Evolutionary conservation across 2,888 invertebrate genomes (phyloP).

Genomic region (Nemoura dubitans): DNA sequence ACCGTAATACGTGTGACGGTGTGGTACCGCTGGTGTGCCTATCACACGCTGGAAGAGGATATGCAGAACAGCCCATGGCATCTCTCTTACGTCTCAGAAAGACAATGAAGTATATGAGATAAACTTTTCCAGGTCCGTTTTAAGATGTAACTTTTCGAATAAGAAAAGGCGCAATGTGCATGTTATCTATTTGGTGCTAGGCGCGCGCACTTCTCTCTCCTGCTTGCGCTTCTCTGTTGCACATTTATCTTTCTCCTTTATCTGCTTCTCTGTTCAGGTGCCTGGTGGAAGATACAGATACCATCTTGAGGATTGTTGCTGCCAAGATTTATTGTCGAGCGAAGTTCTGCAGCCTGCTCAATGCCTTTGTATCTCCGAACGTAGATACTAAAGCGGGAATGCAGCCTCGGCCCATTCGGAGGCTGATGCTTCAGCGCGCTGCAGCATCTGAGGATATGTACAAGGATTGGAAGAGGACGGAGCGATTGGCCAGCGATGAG

Average conservation of each 20-base stretch:
- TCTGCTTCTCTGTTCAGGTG: slow-evolving; percentile 51
- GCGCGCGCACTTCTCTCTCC: slow-evolving; percentile 36
- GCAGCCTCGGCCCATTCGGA: slow-evolving; percentile 4
- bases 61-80: not conserved
- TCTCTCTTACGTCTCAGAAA: not conserved
- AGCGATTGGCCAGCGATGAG: not conserved
- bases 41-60: not conserved
- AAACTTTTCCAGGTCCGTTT: slow-evolving; percentile 2
- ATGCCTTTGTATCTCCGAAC: slow-evolving; percentile 30
- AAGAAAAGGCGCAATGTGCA: slow-evolving; percentile 17
- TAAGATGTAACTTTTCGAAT: slow-evolving; percentile 28
- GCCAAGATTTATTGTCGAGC: slow-evolving; percentile 50
- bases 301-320: slow-evolving; percentile 52
- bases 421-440: slow-evolving; percentile 9
- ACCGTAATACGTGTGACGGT: not conserved
- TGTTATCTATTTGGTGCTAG: slow-evolving; percentile 20
- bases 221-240: slow-evolving; percentile 37
- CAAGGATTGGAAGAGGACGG: not conserved
- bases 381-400: slow-evolving; percentile 14
- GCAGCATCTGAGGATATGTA: not conserved
- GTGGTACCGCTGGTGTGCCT: too few species aligned
- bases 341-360: slow-evolving; percentile 20
- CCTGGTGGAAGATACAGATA: slow-evolving; percentile 49
- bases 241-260: slow-evolving; percentile 52
- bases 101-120: slow-evolving; percentile 37